A percentile compares a stretch with the other conserved stretches of the same genome.
Evolutionary conservation across 2,888 invertebrate species (phyloP).

Genomic region (Tinea semifulvella): DNA sequence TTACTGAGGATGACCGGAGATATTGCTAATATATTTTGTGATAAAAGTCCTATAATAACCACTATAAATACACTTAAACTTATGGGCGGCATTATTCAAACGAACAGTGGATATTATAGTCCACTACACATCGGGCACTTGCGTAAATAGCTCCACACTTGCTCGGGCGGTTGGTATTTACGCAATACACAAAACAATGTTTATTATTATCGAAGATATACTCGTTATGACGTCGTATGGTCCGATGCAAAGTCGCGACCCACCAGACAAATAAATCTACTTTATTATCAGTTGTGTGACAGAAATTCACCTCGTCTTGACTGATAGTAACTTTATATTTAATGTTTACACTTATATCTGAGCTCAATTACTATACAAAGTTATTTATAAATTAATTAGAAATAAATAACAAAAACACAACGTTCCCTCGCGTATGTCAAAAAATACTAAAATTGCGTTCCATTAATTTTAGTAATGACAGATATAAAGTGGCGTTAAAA

Average conservation of each 20-base stretch:
- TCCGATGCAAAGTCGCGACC: conserved; percentile 6
- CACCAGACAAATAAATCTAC: not conserved
- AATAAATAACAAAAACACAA: too few relatives aligned
- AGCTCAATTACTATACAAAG: too few relatives aligned
- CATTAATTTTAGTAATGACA: too few relatives aligned
- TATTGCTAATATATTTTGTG: conserved; percentile 42
- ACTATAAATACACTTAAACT: conserved; percentile 23
- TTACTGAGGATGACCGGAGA: conserved; percentile 58
- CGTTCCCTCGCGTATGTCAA: too few relatives aligned
- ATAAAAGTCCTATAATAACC: conserved; percentile 25
- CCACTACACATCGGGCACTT: not conserved
- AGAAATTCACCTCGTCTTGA: not conserved
- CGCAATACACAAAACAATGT: conserved; percentile 1
- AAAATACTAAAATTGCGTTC: too few relatives aligned
- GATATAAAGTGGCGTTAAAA: too few relatives aligned
- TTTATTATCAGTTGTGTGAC: conserved; percentile 6
- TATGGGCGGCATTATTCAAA: conserved; percentile 35
- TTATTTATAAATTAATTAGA: too few relatives aligned
- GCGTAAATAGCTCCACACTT: not conserved
- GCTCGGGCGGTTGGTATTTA: conserved; percentile 2
- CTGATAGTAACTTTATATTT: conserved; percentile 3
- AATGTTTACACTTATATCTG: not conserved
- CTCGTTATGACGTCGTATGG: conserved; percentile 6
- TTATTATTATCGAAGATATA: conserved; percentile 5
- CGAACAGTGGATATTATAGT: not conserved